Base-by-base conservation (phyloP, 2,888 invertebrate species). In the Urechis unicinctus region DNA sequence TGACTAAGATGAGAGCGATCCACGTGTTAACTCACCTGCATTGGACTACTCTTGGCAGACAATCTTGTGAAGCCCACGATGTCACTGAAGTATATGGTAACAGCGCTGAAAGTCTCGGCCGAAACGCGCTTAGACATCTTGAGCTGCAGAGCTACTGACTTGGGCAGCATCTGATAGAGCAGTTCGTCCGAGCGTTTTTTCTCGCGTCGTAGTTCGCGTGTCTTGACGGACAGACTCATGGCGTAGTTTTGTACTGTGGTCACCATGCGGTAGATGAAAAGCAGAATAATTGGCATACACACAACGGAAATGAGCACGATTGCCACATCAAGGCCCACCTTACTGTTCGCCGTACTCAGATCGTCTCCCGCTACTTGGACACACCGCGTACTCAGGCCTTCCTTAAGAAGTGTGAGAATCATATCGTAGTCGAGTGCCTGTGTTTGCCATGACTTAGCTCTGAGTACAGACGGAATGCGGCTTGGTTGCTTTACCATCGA, bases 21-120 rank as follows among this genome's bases (percentile, higher is more conserved):
- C n/a, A n/a, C n/a, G n/a, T n/a, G n/a, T n/a, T n/a, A n/a, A 46
- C 52, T 21, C 9, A 59, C 64, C 62, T 64, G 56, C 54, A 64
- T 56, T 3, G 64, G 64, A n/a, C 61, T 59, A 28, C 64, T 62
- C 25, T 54, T 50, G 26, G 62, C 57, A 4, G 62, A 62, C 9
- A 94, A 93, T 30, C 90, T 90, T 0, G 93, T 94, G 77, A 94
- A 94, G 29, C 93, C 93, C 1, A 93, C 93, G 56, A 94, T 92
- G 71, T 94, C 93, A 70, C 91, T 92, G 80, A 93, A 94, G 46
- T 93, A 81, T 87, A 93, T 92, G 1, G 93, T 92, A 50, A 93
- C 93, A 1, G 59, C 50, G 55, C 50, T 59, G 57, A 57, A 64
- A n/a, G 52, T 56, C 44, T 64, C 64, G 13, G 64, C 55, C 1